Conservation (phyloP, 2,888 invertebrate genomes). For the Gnatocerus cornutus region DNA sequence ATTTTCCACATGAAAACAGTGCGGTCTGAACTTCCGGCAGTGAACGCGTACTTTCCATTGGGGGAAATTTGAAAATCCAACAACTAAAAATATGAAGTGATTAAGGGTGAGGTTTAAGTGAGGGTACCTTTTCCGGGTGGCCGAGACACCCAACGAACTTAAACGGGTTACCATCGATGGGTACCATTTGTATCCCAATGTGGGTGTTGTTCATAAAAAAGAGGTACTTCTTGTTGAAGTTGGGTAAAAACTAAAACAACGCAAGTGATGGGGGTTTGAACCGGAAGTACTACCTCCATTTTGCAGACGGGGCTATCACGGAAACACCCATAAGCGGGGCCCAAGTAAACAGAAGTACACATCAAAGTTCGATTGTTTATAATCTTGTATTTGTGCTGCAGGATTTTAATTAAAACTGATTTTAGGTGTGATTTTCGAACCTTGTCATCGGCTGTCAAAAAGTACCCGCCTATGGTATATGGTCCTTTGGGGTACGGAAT, state of each 20-base stretch:
- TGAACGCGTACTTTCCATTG: conserved; percentile 74
- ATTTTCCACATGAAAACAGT: conserved; percentile 76
- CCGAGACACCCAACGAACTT: conserved; percentile 77
- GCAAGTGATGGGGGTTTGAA: background rate
- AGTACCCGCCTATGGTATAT: conserved; percentile 58
- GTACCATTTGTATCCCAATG: conserved; percentile 80
- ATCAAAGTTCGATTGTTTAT: conserved; percentile 77
- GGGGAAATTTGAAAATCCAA: conserved; percentile 67
- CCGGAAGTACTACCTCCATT: conserved; percentile 66
- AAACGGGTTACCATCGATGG: conserved; percentile 85
- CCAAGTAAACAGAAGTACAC: conserved; percentile 79
- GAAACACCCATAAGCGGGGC: conserved; percentile 78
- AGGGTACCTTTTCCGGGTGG: conserved; percentile 77
- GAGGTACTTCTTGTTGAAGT: conserved; percentile 71
- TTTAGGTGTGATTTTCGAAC: conserved; percentile 64
- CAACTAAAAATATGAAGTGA: conserved; percentile 67
- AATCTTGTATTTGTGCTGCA: conserved; percentile 80
- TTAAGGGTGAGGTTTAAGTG: too few relatives aligned
- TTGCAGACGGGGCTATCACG: conserved; percentile 72
- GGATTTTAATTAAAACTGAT: background rate
- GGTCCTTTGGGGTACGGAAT: conserved; percentile 53
- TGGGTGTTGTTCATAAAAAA: conserved; percentile 78
- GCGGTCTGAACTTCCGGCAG: conserved; percentile 73
- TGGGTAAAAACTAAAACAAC: conserved; percentile 67
- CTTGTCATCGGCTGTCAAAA: conserved; percentile 78